A percentile compares a stretch with the other conserved stretches of the same genome.
These are phyloP conservation scores for Nomada ruficornis DNA, from an alignment of 2,888 invertebrate species.

Conservation along the genomic window DNA sequence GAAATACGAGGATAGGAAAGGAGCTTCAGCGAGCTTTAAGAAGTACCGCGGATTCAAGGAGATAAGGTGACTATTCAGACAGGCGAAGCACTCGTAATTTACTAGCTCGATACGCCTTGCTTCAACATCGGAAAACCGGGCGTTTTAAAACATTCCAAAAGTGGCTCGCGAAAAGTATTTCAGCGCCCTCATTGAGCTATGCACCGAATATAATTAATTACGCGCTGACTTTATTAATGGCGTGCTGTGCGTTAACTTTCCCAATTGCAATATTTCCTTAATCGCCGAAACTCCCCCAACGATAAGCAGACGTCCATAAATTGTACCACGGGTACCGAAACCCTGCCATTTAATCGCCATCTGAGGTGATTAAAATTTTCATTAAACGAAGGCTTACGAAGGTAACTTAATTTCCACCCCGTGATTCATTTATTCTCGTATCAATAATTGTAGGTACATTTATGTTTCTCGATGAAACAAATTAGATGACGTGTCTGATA, in stretches of 20 bases:
- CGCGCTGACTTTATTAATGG: constrained; percentile 57
- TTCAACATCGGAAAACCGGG: constrained; percentile 28
- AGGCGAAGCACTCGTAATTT: constrained; percentile 47
- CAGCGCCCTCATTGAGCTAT: constrained; percentile 6
- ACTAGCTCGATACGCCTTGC: constrained; percentile 45
- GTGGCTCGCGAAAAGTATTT: constrained; percentile 49
- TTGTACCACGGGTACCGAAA: constrained; percentile 1
- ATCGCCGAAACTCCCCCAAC: constrained; percentile 49
- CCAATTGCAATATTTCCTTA: constrained; percentile 46
- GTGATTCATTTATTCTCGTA: neutral
- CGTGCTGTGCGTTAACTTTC: constrained; percentile 45
- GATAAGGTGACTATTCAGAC: constrained; percentile 45
- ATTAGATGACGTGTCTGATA: neutral
- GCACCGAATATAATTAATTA: constrained; percentile 60
- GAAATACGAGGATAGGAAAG: constrained; percentile 7
- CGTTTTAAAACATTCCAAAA: constrained; percentile 29
- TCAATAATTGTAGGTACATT: neutral
- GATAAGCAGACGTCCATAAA: constrained; percentile 23
- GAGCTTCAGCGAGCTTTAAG: constrained; percentile 57
- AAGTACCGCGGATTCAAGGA: constrained; percentile 50
- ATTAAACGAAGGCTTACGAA: neutral
- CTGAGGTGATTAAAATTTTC: constrained; percentile 32
- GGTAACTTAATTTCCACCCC: neutral
- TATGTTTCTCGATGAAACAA: neutral
- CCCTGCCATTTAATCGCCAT: neutral